Evolutionary conservation across 2,888 invertebrate species (phyloP).

Genomic region (Crioceris asparagi): DNA sequence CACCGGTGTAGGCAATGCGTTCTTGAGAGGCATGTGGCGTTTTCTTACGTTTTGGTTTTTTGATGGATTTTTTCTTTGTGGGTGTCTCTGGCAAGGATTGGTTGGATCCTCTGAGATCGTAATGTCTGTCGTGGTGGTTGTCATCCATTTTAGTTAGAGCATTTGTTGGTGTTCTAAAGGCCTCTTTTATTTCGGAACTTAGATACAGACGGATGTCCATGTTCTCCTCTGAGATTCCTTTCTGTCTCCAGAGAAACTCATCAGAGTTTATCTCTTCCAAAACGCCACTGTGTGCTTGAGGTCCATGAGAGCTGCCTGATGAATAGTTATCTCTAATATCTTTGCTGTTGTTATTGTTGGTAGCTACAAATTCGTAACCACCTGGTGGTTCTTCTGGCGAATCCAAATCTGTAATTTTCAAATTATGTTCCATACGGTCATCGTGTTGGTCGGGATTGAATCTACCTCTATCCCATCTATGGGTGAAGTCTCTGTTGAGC

Average conservation of each 20-base stretch:
- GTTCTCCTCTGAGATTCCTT: constrained; percentile 73
- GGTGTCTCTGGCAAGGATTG: constrained; percentile 33
- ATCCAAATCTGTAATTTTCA: constrained; percentile 28
- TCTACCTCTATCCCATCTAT: constrained; percentile 35
- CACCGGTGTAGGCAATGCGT: constrained; percentile 26
- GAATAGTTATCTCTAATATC: constrained; percentile 44
- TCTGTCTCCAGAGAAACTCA: constrained; percentile 74
- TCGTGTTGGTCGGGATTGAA: constrained; percentile 26
- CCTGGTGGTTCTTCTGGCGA: constrained; percentile 19
- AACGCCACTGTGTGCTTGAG: constrained; percentile 50
- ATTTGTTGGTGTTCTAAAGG: constrained; percentile 56
- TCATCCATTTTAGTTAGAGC: constrained; percentile 49
- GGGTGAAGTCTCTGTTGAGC: constrained; percentile 39
- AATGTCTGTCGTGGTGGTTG: constrained; percentile 34
- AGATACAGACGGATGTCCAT: constrained; percentile 69
- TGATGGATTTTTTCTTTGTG: constrained; percentile 43
- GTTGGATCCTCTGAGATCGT: constrained; percentile 25
- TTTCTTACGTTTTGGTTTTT: constrained; percentile 37
- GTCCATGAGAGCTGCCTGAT: constrained; percentile 48
- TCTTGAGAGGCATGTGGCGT: constrained; percentile 37
- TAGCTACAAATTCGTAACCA: constrained; percentile 10
- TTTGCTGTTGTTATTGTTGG: constrained; percentile 33
- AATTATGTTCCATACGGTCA: constrained; percentile 12
- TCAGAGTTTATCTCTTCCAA: constrained; percentile 81
- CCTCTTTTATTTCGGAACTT: constrained; percentile 69